Base-by-base conservation (phyloP, 2,113 vertebrate genomes). In the Mus spicilegus region DNA sequence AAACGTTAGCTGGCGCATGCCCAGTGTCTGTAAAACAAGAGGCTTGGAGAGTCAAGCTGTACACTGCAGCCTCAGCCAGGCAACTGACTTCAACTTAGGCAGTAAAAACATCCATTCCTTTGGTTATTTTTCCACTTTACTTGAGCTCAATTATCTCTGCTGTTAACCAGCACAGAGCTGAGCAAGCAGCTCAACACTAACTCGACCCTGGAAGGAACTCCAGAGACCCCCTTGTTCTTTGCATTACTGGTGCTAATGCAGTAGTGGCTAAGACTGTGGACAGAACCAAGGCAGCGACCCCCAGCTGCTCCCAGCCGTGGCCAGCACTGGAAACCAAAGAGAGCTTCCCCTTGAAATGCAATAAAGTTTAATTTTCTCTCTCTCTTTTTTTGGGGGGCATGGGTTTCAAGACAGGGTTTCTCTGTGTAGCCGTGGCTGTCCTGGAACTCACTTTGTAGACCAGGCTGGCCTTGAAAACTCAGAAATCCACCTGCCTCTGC, bases 1-100 rank as follows among this genome's bases (percentile, higher is more conserved):
- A 95, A 99, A 99, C 0, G 99, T 99, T 97, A 99, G 91, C 87
- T 99, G 99, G 67, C 98, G 98, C 1, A 98, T 98, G 0, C 99
- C 98, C n/a, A 99, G 97, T 0, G 99, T 99, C 99, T 99, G 97
- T 1, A 80, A 97, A 87, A 46, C 80, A 58, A 30, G 10, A 72
- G 67, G 26, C 28, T 7, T 12, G 11, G 49, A 30, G 46, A 51
- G 46, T 30, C 36, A 54, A 49, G 67, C 1, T 17, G 87, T 42
- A 93, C 49, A 36, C 3, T 17, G 2, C 0, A 33, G 7, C 5
- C 88, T 49, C 0, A 14, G 49, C 0, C 56, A 61, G 11, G 51
- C 14, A 61, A 24, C 30, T 16, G 14, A 49, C 19, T 61, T 88
- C 33, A 80, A 13, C 58, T 8, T 22, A 36, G 58, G 49, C 8